Evolutionary conservation across 2,888 invertebrate species (phyloP), one percentile per base, ranked within the genome.

Genomic region (Teleiodes luculella): DNA sequence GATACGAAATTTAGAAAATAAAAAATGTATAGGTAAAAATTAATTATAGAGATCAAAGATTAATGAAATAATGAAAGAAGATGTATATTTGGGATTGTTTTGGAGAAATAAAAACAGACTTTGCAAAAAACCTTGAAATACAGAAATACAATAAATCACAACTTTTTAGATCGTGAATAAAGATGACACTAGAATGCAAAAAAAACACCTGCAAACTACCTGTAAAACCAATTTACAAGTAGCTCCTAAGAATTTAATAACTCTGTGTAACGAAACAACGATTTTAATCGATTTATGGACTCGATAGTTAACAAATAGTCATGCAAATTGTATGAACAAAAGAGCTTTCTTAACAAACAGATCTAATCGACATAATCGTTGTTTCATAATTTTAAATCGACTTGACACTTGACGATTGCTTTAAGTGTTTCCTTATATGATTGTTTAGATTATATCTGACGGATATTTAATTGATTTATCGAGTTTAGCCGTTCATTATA

Each of bases 321-420:
- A 56, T 54, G 54, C 58, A 56, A 58, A 58, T 56, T 45, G 36
- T 16, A 28, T 35, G 53, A 55, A 56, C 56, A 59, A 59, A 59
- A 56, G 45, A 56, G 56, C 58, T 59, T 59, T 59, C 58, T 54
- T 53, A 39, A 53, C 47, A 54, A 50, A 16, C 39, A 30, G 41
- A 53, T 50, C 28, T 28, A 49, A 49, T 37, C 13, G 51, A 28
- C 43, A 43, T 20, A 43, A 43, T 43, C 43, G 43, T 13, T 18
- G 48, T 52, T 56, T 52, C 55, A 20, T 49, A 56, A 56, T 43
- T 43, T 20, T 46, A 54, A n/a, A 45, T 51, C 24, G 54, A 51
- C 46, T 49, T 51, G 51, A 51, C 51, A 46, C 54, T 28, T 50
- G 49, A 49, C 41, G 49, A 48, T 20, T 24, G 48, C 14, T 24